Conservation (phyloP, 2,797 vertebrate species). For the Arrhamphus sclerolepis region DNA sequence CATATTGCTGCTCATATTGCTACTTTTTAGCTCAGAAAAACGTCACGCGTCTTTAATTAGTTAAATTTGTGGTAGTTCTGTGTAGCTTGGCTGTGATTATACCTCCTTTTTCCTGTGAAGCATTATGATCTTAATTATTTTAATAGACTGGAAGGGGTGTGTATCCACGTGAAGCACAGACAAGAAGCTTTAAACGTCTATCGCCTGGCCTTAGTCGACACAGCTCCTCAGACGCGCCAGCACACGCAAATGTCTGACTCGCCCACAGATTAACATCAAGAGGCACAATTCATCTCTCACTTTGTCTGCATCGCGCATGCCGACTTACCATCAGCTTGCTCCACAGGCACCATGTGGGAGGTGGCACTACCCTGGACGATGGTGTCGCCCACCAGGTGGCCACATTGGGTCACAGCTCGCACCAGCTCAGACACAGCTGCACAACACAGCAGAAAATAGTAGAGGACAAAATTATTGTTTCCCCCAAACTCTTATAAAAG, state of each 20-base stretch:
- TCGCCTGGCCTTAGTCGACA: background rate
- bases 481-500: background rate
- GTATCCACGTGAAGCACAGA: too few relatives aligned
- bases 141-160: too few relatives aligned
- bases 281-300: background rate
- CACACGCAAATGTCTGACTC: conserved; percentile 12
- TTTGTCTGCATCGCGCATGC: background rate
- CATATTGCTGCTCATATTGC: too few relatives aligned
- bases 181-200: too few relatives aligned
- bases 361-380: conserved; percentile 90
- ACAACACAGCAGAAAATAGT: background rate
- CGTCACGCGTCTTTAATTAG: too few relatives aligned
- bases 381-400: conserved; percentile 90
- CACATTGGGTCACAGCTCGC: conserved; percentile 86
- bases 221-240: conserved; percentile 5
- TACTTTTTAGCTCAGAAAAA: too few relatives aligned
- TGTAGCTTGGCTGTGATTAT: too few relatives aligned
- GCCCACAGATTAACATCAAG: conserved; percentile 20
- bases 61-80: too few relatives aligned
- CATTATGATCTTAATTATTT: too few relatives aligned
- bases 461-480: background rate
- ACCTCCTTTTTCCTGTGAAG: too few relatives aligned
- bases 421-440: conserved; percentile 85
- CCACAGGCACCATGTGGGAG: conserved; percentile 88
- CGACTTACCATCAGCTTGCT: conserved; percentile 84